Evolutionary conservation across 2,888 invertebrate species (phyloP), one percentile per base, ranked within the genome.

Genomic region (Crossocerus cetratus): DNA sequence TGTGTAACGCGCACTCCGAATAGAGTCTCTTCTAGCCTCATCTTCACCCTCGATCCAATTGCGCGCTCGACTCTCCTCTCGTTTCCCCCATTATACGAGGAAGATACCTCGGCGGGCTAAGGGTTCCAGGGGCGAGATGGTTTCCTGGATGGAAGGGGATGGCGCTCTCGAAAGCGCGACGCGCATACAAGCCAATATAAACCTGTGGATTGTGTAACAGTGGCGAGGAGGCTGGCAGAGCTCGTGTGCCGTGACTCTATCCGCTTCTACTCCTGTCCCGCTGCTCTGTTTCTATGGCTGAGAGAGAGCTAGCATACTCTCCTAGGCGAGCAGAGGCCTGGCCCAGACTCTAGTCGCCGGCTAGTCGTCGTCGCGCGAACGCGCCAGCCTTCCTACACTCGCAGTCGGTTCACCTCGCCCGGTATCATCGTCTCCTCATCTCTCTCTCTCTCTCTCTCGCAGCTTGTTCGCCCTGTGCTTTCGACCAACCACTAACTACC

Each of bases 341-440:
- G 49, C 49, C 49, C 16, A 54, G 42, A 62, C 54, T 69, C 71
- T 80, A 80, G 80, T 70, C 72, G 80, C 49, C 76, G 78, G 49
- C 49, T 11, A 49, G 49, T 49, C 49, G 49, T 49, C 49, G 49
- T 49, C 49, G 49, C 13, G n/a, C 32, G 32, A 32, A 8, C 32
- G 32, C 11, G 32, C 32, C 32, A 32, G 11, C 32, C 1, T 8
- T 16, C 3, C 21, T 20, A 21, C 43, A 21, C 43, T 16, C 42
- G 13, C 32, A 32, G 49, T 49, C 32, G 8, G 2, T 23, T 2
- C 45, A 1, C 16, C 49, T 49, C 49, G 43, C 49, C 13, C 49
- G 49, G 14, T 4, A 1, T 49, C 49, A 49, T 5, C 16, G 49
- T 49, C 14, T 16, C 14, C 5, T 49, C 5, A 49, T 1, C n/a